phyloP scores from a whole-genome alignment of 1,140 invertebrate genomes.

The Portunus trituberculatus region DNA sequence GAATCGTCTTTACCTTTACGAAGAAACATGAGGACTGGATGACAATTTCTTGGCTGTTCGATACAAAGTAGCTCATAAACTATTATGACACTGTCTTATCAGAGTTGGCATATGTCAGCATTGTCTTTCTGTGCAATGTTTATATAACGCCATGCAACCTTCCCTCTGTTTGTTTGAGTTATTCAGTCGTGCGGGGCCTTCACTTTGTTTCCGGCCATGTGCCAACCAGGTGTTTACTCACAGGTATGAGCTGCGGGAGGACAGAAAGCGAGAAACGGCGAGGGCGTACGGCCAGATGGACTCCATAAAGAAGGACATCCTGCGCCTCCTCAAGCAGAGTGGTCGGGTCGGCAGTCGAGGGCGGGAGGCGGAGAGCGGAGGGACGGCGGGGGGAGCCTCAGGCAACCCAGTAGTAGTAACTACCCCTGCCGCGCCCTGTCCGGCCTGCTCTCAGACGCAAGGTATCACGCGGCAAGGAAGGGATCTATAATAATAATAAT shows the following conservation, averaged over 20 bases:
- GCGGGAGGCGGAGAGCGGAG: constrained; percentile 33
- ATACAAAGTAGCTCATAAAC: too few relatives aligned
- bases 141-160: too few relatives aligned
- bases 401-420: constrained; percentile 56
- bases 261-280: constrained; percentile 82
- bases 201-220: too few relatives aligned
- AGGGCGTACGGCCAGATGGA: constrained; percentile 82
- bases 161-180: too few relatives aligned
- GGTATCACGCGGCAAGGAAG: neutral
- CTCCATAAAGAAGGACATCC: constrained; percentile 82
- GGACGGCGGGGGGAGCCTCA: constrained; percentile 32
- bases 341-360: neutral
- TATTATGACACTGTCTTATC: too few relatives aligned
- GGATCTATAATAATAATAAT: neutral
- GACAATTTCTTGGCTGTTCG: too few relatives aligned
- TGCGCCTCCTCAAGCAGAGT: constrained; percentile 76
- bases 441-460: constrained; percentile 44
- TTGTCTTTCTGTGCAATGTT: too few relatives aligned
- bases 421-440: constrained; percentile 30
- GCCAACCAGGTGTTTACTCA: constrained; percentile 49
- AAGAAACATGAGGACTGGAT: too few relatives aligned
- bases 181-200: too few relatives aligned
- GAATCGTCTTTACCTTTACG: too few relatives aligned
- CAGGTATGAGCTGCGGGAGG: constrained; percentile 83
- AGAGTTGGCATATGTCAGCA: too few relatives aligned